Conservation (phyloP, 2,797 vertebrate genomes). For the Steatocranus sp. region DNA sequence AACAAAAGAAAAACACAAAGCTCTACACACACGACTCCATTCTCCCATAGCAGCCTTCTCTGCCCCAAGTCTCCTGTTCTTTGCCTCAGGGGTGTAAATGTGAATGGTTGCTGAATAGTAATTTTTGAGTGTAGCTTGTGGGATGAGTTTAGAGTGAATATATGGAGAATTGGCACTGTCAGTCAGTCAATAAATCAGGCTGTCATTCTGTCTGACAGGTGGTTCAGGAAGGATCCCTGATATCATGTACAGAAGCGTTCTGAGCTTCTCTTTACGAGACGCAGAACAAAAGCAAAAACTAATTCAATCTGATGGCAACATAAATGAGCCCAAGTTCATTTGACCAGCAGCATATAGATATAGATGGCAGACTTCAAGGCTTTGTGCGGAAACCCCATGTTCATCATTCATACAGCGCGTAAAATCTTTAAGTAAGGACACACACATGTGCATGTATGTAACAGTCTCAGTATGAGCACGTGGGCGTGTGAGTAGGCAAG, state of each 20-base stretch:
- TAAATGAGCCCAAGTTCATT: neutral
- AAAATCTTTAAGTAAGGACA: neutral
- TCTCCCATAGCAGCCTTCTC: constrained; percentile 3
- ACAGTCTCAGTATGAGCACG: neutral
- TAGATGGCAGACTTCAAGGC: neutral
- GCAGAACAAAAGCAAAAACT: neutral
- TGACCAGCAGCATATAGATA: neutral
- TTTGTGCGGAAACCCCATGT: neutral
- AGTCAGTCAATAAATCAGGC: constrained; percentile 60
- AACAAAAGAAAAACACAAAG: neutral
- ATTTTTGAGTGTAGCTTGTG: constrained; percentile 35
- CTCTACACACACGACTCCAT: neutral
- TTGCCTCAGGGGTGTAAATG: constrained; percentile 52
- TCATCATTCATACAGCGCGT: neutral
- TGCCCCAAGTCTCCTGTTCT: constrained; percentile 31
- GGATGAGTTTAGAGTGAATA: constrained; percentile 48
- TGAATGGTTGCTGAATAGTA: constrained; percentile 60
- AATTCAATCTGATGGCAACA: neutral
- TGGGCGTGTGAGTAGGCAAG: constrained; percentile 30
- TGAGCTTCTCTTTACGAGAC: constrained; percentile 15
- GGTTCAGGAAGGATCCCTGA: constrained; percentile 36
- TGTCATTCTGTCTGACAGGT: constrained; percentile 55
- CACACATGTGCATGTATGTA: constrained; percentile 4
- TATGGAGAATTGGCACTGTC: constrained; percentile 53
- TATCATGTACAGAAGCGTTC: neutral